Conservation (phyloP, 2,113 vertebrate species). For the Thamnophis sirtalis region DNA sequence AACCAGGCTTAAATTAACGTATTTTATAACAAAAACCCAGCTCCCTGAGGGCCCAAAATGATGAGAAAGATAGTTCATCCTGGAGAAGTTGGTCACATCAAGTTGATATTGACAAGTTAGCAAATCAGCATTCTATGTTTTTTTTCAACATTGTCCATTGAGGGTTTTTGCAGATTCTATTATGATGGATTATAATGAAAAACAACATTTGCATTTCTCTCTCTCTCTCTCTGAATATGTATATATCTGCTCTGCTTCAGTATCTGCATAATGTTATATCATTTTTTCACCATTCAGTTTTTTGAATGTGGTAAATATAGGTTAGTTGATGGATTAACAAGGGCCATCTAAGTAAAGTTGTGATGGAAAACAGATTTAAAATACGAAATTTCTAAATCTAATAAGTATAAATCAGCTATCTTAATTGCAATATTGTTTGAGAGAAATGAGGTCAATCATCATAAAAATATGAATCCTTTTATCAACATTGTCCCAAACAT, state of each 20-base stretch:
- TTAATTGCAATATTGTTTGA: neutral
- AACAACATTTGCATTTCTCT: neutral
- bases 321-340: neutral
- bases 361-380: neutral
- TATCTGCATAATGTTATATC: neutral
- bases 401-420: neutral
- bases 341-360: neutral
- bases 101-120: neutral
- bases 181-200: conserved; percentile 27
- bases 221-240: neutral
- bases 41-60: neutral
- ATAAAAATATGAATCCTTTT: conserved; percentile 15
- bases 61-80: neutral
- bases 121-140: neutral
- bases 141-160: neutral
- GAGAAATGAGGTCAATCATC: conserved; percentile 1
- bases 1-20: neutral
- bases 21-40: neutral
- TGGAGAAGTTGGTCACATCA: neutral
- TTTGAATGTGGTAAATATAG: neutral
- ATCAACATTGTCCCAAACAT: neutral
- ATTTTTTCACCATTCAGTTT: neutral
- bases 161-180: neutral
- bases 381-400: neutral
- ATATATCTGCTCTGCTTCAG: neutral